Base-by-base conservation (phyloP, 2,888 invertebrate genomes). In the Tipula lateralis region DNA sequence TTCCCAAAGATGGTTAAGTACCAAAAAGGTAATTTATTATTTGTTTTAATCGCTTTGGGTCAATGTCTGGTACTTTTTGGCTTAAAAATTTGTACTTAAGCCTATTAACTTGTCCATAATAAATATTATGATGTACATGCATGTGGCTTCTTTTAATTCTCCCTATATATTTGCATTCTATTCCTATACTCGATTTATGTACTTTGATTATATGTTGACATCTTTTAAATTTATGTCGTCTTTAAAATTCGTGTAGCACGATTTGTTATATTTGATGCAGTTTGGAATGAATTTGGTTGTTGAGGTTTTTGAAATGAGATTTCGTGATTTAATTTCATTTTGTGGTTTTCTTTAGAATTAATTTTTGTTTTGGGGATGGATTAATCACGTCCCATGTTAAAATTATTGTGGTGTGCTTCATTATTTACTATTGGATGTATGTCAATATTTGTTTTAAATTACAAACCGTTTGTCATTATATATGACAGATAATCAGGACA, bases 91-190 rank as follows among this genome's bases (percentile, higher is more conserved):
- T 66, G 16, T 44, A 32, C 24, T 66, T 66, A 66, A 66, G 66
- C 66, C 24, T 66, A 66, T 66, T 66, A 66, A 66, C 66, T 66
- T 66, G 66, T 66, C 66, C 66, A 66, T n/a, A n/a, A 66, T 66
- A 24, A 66, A 24, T 66, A 12, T 66, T 66, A 36, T 12, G 9
- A 36, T 36, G 12, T 3, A 44, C 44, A 24, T 9, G 24, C 24
- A 24, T 66, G 24, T 24, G 66, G 66, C 66, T 66, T 66, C 66
- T 66, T 66, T 66, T 9, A 44, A 44, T 44, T 44, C 7, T 44
- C 6, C 1, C 24, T 44, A 4, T 2, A 9, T 36, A 36, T 44
- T 44, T 44, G n/a, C 44, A 66, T 24, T 24, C 2, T 36, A n/a
- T 44, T 44, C 44, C 16, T n/a, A 44, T 44, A n/a, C n/a, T 44